Percentiles rank a stretch among this genome's conserved stretches.
Conservation (phyloP, 37 sponge, comb jelly and placozoan genomes). For the Chondrilla cf. caribensis region DNA sequence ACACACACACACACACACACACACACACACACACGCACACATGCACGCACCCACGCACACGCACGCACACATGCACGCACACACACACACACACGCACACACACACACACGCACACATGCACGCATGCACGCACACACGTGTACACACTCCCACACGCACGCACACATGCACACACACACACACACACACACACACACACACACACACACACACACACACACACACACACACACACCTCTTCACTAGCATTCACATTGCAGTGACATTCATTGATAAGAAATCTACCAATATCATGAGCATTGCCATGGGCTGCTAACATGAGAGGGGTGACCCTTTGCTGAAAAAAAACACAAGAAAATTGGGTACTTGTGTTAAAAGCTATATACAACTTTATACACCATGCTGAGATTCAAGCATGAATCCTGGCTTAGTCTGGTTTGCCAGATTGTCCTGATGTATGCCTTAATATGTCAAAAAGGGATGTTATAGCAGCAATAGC, state of each 20-base stretch:
- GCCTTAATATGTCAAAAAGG: no score
- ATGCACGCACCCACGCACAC: slow-evolving; percentile 10
- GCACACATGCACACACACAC: slow-evolving; percentile 37
- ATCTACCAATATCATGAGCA: no score
- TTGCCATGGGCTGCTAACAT: no score
- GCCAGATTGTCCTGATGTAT: no score
- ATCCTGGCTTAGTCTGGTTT: no score
- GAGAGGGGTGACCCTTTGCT: no score
- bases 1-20: no score
- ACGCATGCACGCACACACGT: slow-evolving; percentile 41
- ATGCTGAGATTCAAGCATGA: no score
- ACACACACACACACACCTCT: slow-evolving; percentile 10
- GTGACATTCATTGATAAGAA: not conserved
- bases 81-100: slow-evolving; percentile 35
- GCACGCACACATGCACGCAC: slow-evolving; percentile 7
- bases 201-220: not conserved
- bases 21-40: slow-evolving; percentile 15
- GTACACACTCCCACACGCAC: slow-evolving; percentile 49
- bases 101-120: slow-evolving; percentile 41
- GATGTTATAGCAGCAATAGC: no score
- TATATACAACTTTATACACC: no score
- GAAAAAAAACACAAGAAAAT: no score
- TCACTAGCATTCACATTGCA: not conserved
- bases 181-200: slow-evolving; percentile 26
- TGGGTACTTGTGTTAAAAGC: no score